Evolutionary conservation across 1,140 invertebrate species (phyloP), one percentile per base, ranked within the genome.

Genomic region (Drosophila persimilis): DNA sequence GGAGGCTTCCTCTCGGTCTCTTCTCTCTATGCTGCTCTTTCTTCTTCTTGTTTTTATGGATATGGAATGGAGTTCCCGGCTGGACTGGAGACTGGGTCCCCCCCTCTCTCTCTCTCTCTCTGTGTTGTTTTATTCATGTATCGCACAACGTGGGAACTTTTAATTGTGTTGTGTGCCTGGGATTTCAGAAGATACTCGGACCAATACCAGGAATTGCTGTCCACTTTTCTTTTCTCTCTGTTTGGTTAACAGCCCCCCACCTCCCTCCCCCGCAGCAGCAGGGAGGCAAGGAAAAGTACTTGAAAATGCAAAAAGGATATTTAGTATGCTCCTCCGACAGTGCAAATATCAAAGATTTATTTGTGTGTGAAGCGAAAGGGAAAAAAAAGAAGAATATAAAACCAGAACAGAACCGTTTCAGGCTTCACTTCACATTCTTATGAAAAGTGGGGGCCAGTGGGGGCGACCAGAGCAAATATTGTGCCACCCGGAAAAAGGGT

Each of bases 301-400:
- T 71, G 52, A 48, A 50, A 78, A 66, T 83, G 78, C 69, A 56
- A 65, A 39, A 85, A 88, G 83, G 70, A 85, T 81, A 85, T 81
- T 80, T 86, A 73, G 81, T 70, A 80, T 86, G 72, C 80, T 69
- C 20, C 44, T 44, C 63, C 48, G 77, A 60, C 81, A 84, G 73
- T 57, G 67, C 67, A 75, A 88, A 86, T 88, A 88, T 83, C 83
- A 86, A 65, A 83, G 83, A 88, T 86, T 76, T 86, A 81, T 76
- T 70, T 55, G 47, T 69, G 31, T 39, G 9, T 35, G 65, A 45
- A 39, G 20, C 20, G 20, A 47, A 62, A 24, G 17, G 17, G 17
- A 17, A 41, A 44, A 46, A 22, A 52, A 15, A 15, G 15, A 15
- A 15, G 15, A 15, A 15, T 15, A 15, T 15, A 15, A 15, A 15